A percentile compares a stretch with the other conserved stretches of the same genome.
These are phyloP conservation scores for Ciconia boyciana DNA, from an alignment of 2,113 vertebrate genomes.

Conservation along the genomic window DNA sequence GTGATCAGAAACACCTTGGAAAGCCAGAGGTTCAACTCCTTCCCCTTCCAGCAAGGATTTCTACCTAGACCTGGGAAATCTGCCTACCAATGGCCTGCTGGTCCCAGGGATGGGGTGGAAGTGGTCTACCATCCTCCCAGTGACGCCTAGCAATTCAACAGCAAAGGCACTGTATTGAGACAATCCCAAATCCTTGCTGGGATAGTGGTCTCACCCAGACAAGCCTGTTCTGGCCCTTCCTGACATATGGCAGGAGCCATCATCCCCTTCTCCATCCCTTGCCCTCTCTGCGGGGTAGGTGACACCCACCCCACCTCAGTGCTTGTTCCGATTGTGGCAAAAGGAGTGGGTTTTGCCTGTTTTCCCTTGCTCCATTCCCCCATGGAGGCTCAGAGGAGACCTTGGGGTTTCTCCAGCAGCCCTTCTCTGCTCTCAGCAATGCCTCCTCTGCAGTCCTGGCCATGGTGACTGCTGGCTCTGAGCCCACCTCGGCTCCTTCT, in stretches of 20 bases:
- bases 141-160: neutral
- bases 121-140: neutral
- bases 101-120: neutral
- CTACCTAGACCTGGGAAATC: neutral
- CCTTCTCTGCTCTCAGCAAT: neutral
- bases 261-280: neutral
- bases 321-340: fast-evolving
- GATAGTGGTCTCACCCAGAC: neutral
- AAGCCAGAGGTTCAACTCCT: neutral
- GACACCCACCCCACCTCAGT: neutral
- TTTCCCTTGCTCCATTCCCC: neutral
- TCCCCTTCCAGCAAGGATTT: neutral
- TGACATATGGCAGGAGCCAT: fast-evolving
- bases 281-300: neutral
- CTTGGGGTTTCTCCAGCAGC: neutral
- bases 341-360: neutral
- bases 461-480: fast-evolving
- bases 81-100: neutral
- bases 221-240: neutral
- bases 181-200: neutral
- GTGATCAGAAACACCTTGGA: neutral
- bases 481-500: neutral
- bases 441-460: neutral
- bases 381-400: neutral
- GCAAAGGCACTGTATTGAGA: neutral